Conservation (phyloP, 2,888 invertebrate species). For the Mechanitis messenoides region DNA sequence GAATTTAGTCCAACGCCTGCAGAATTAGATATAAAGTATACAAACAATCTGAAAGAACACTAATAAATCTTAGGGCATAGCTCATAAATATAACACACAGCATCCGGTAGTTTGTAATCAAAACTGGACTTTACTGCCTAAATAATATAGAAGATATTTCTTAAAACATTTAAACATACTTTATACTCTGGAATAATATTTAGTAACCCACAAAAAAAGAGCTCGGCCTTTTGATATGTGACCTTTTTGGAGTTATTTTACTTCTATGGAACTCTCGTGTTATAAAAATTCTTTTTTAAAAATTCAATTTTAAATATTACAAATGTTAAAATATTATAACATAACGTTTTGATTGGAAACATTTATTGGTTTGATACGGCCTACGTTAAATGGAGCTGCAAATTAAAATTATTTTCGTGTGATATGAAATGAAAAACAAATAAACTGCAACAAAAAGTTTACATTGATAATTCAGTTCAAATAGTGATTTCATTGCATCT, state of each 20-base stretch:
- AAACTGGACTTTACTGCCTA: constrained; percentile 16
- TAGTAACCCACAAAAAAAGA: constrained; percentile 1
- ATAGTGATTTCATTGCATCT: neutral
- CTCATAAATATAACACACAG: constrained; percentile 23
- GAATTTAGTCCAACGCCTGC: constrained; percentile 19
- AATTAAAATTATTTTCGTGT: neutral
- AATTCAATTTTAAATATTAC: neutral
- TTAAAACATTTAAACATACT: neutral
- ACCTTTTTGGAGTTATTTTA: neutral
- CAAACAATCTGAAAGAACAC: constrained; percentile 27
- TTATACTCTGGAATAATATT: constrained; percentile 3
- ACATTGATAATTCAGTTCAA: neutral
- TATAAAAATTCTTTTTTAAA: neutral
- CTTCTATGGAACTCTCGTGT: neutral
- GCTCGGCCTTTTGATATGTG: neutral
- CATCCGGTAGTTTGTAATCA: constrained; percentile 4
- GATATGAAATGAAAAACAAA: neutral
- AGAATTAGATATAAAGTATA: constrained; percentile 21
- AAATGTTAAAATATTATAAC: neutral
- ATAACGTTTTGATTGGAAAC: neutral
- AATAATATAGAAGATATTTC: constrained; percentile 3
- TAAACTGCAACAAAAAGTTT: neutral
- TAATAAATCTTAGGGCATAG: constrained; percentile 27
- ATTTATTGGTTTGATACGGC: neutral
- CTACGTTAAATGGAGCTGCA: neutral